phyloP scores from a whole-genome alignment of 2,113 vertebrate genomes.

The Paramisgurnus dabryanus region DNA sequence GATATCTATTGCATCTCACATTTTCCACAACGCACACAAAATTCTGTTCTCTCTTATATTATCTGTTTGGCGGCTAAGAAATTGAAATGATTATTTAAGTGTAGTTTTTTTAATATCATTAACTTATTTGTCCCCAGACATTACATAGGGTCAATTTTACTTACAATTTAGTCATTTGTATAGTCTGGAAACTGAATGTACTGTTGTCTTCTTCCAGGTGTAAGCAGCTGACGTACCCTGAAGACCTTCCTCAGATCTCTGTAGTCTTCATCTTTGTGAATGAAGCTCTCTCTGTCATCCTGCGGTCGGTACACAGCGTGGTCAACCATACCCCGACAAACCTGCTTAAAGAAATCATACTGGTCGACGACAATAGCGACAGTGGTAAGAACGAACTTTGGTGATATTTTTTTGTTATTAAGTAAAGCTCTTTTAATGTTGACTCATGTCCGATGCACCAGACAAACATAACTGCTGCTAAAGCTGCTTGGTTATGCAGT shows the following conservation, averaged over 20 bases:
- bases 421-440: neutral
- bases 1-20: too few species aligned
- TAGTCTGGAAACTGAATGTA: neutral
- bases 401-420: neutral
- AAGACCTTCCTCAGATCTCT: slow-evolving; percentile 90
- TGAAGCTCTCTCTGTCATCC: slow-evolving; percentile 92
- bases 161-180: neutral
- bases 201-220: slow-evolving; percentile 77
- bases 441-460: neutral
- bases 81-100: too few species aligned
- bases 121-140: too few species aligned
- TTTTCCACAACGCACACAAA: too few species aligned
- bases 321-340: slow-evolving; percentile 95
- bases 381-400: slow-evolving; percentile 75
- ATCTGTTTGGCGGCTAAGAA: too few species aligned
- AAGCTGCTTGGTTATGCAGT: neutral
- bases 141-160: neutral
- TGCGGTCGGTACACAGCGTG: slow-evolving; percentile 95
- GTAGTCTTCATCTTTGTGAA: slow-evolving; percentile 99
- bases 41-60: too few species aligned
- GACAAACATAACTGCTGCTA: slow-evolving; percentile 10
- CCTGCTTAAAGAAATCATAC: slow-evolving; percentile 93
- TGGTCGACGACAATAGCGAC: slow-evolving; percentile 98
- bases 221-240: slow-evolving; percentile 81
- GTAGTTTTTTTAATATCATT: too few species aligned